Evolutionary conservation across 2,797 vertebrate species (phyloP).

Genomic region (Oceanodroma leucorhoa): DNA sequence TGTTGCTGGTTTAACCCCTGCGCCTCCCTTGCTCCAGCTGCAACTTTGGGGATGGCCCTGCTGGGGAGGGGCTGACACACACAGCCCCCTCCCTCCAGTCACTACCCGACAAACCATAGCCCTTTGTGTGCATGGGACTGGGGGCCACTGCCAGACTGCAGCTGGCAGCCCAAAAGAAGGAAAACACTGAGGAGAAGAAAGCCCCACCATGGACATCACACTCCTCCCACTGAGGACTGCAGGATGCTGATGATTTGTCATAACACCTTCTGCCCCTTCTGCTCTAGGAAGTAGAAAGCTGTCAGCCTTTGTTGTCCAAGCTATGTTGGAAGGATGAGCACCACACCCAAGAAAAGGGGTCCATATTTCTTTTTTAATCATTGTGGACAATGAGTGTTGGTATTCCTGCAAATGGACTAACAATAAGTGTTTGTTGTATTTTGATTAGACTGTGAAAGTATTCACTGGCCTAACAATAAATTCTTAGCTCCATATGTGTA

Average conservation of each 20-base stretch:
- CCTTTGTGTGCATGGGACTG: neutral
- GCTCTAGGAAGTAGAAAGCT: neutral
- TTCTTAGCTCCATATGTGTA: neutral
- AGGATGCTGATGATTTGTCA: neutral
- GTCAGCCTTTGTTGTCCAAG: neutral
- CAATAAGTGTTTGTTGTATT: neutral
- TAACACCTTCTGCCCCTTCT: neutral
- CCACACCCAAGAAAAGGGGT: neutral
- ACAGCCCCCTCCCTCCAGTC: no score
- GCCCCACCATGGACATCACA: neutral
- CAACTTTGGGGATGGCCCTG: fast-evolving
- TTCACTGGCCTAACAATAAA: neutral
- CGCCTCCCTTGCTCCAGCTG: neutral
- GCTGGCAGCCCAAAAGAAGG: neutral
- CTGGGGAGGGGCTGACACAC: neutral
- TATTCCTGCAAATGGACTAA: neutral
- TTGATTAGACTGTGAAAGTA: neutral
- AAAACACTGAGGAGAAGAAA: neutral
- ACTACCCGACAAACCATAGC: neutral
- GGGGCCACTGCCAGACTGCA: neutral
- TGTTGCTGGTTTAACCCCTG: neutral
- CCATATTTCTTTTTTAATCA: neutral
- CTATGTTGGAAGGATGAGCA: neutral
- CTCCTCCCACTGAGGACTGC: neutral
- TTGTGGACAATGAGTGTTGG: neutral